A percentile compares a stretch with the other conserved stretches of the same genome.
These are phyloP conservation scores for Leucania comma DNA, from an alignment of 2,888 invertebrate species.

Conservation along the genomic window DNA sequence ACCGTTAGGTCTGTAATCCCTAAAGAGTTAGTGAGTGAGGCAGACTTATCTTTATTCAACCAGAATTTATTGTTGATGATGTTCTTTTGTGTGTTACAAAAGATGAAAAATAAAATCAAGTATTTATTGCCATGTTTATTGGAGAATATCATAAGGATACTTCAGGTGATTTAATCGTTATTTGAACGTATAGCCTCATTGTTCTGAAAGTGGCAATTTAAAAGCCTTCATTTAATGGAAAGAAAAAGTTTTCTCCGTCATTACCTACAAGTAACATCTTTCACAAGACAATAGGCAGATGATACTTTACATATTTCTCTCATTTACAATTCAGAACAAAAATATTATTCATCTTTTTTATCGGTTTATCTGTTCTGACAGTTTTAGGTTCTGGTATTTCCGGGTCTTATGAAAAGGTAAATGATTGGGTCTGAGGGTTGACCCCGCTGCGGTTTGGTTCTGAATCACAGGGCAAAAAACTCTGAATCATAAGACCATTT, in stretches of 20 bases:
- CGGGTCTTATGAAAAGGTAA: slow-evolving; percentile 53
- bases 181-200: neutral
- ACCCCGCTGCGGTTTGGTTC: slow-evolving; percentile 55
- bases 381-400: slow-evolving; percentile 57
- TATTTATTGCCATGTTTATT: neutral
- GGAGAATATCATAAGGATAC: neutral
- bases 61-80: slow-evolving; percentile 16
- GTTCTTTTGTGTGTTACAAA: slow-evolving; percentile 19
- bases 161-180: neutral
- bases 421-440: slow-evolving; percentile 51
- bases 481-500: slow-evolving; percentile 47
- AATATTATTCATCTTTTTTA: slow-evolving; percentile 55
- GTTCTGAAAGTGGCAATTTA: neutral
- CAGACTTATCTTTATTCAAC: slow-evolving; percentile 24
- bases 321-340: slow-evolving; percentile 53
- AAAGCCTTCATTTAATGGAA: slow-evolving; percentile 14
- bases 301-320: slow-evolving; percentile 59
- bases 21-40: slow-evolving; percentile 7
- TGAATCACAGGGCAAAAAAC: slow-evolving; percentile 51
- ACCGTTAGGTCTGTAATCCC: slow-evolving; percentile 34
- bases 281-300: slow-evolving; percentile 46
- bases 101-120: slow-evolving; percentile 1
- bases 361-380: slow-evolving; percentile 55
- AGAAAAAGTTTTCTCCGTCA: slow-evolving; percentile 19
- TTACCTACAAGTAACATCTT: slow-evolving; percentile 33